These are phyloP conservation scores for Phlogophora meticulosa DNA, from an alignment of 2,888 invertebrate genomes.

Conservation along the genomic window DNA sequence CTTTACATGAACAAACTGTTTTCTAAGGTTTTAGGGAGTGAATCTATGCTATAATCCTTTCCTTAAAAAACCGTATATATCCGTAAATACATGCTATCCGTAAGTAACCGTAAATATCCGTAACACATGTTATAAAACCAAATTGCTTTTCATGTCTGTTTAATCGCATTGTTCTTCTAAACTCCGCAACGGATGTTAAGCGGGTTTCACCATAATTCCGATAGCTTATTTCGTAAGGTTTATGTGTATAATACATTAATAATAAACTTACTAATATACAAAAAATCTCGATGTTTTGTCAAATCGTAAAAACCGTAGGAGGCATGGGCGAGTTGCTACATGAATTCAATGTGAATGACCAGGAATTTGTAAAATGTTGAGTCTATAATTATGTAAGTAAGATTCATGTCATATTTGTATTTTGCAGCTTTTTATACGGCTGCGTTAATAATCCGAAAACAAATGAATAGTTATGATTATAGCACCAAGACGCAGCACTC, in stretches of 20 bases:
- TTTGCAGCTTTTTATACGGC: not conserved
- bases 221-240: no score
- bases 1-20: constrained; percentile 31
- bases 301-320: no score
- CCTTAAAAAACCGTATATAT: not conserved
- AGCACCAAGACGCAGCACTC: not conserved
- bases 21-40: constrained; percentile 36
- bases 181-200: no score
- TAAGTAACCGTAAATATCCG: not conserved
- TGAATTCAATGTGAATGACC: constrained; percentile 1
- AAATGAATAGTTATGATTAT: not conserved
- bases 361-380: constrained; percentile 22
- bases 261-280: no score
- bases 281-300: no score
- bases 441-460: not conserved
- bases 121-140: no score
- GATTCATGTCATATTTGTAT: not conserved
- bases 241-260: no score
- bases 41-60: not conserved
- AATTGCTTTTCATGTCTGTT: no score
- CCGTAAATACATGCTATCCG: no score
- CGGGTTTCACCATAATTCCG: no score
- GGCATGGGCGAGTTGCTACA: no score
- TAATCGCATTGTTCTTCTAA: no score
- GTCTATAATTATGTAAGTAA: constrained; percentile 8